Evolutionary conservation across 2,113 vertebrate species (phyloP), one percentile per base, ranked within the genome.

Genomic region (Oncorhynchus kisutch): DNA sequence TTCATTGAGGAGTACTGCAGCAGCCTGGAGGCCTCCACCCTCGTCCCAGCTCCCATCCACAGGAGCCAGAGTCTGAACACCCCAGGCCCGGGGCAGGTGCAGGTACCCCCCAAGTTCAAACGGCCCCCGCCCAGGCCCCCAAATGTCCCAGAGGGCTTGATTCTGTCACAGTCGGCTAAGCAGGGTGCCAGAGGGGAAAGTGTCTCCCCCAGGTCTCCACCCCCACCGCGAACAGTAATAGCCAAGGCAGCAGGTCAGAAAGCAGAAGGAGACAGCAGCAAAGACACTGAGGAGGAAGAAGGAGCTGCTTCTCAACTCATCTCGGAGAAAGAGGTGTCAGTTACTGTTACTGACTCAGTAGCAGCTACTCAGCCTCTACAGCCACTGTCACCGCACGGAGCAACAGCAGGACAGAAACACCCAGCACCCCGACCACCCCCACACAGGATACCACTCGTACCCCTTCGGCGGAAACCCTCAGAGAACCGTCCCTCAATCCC

Each of bases 1-100:
- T 92, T 94, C 89, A 93, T 97, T 75, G 95, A 96, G 85, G 95
- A 96, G 87, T 93, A 79, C 54, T 82, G 87, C 81, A 82, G 88
- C 81, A 82, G 78, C 75, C 76, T 85, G 76, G 68, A 74, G 68
- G 82, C 84, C 22, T 7, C 81, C 48, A 60, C 75, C 73, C 75
- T 76, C 4, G 25, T 82, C 73, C 75, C 76, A 5, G 25, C 83
- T 90, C 81, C 20, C 77, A 60, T 67, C 51, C 9, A 7, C 60
- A 76, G 92, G 90, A 89, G 81, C 59, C 84, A 88, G 39, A 83
- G 77, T 72, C 84, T 84, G 1, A 13, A 18, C 1, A 76, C 70
- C 0, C 73, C 74, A 78, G 84, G 39, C 39, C 39, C 9, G 2
- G 39, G 9, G 39, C 39, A 45, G 39, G 39, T 76, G 59, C 77